Percentiles rank a stretch among this genome's conserved stretches.
These are phyloP conservation scores for Tetheella fluctuosa DNA, from an alignment of 2,888 invertebrate genomes.

Conservation along the genomic window DNA sequence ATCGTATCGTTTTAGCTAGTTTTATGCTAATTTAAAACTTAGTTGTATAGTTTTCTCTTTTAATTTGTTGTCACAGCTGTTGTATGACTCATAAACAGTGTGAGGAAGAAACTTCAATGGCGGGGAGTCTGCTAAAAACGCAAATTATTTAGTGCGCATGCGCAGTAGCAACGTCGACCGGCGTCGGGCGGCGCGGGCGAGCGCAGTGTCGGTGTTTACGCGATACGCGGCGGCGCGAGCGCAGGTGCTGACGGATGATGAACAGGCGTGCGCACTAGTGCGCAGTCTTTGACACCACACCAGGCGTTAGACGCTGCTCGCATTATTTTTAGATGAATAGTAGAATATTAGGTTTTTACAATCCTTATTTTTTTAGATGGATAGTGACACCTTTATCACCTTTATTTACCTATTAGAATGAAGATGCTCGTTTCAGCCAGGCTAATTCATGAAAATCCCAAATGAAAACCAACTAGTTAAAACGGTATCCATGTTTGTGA, in stretches of 20 bases:
- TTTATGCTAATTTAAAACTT: not conserved
- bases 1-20: slow-evolving; percentile 12
- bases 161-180: slow-evolving; percentile 19
- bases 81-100: not conserved
- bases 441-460: not conserved
- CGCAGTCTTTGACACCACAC: slow-evolving; percentile 74
- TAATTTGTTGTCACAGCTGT: not conserved
- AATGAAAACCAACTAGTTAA: slow-evolving; percentile 21
- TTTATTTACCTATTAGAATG: not conserved
- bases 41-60: not conserved
- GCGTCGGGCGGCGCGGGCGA: slow-evolving; percentile 22
- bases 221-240: slow-evolving; percentile 39
- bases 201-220: slow-evolving; percentile 63
- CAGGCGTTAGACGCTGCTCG: slow-evolving; percentile 55
- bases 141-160: slow-evolving; percentile 60
- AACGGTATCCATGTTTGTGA: slow-evolving; percentile 33
- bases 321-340: slow-evolving; percentile 45
- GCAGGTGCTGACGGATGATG: slow-evolving; percentile 69
- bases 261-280: slow-evolving; percentile 66
- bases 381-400: not conserved
- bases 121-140: slow-evolving; percentile 64
- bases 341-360: not conserved
- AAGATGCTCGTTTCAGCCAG: not conserved
- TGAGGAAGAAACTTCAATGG: slow-evolving; percentile 34
- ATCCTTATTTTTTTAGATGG: not conserved